phyloP scores from a whole-genome alignment of 2,113 vertebrate genomes.

The Melanostigma gelatinosum region DNA sequence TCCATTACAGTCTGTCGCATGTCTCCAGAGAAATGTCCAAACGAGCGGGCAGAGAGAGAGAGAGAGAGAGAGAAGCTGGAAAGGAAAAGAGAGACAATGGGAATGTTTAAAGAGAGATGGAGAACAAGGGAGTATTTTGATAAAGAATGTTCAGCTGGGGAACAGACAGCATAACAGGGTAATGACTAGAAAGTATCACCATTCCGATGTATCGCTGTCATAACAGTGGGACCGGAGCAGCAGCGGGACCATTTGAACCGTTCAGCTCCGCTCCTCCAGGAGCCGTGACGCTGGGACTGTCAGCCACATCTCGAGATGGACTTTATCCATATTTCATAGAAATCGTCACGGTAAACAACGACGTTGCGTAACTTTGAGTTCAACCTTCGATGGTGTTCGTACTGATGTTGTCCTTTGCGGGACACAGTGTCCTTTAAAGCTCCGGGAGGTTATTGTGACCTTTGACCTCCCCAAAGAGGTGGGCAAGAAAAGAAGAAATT shows the following conservation, averaged over 20 bases:
- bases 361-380: background rate
- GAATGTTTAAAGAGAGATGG: conserved; percentile 59
- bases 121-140: conserved; percentile 65
- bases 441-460: background rate
- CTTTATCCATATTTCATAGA: conserved; percentile 25
- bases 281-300: conserved; percentile 19
- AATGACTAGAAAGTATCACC: conserved; percentile 69
- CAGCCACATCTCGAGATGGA: conserved; percentile 2
- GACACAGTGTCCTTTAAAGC: background rate
- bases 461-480: background rate
- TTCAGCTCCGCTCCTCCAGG: conserved; percentile 32
- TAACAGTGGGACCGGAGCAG: conserved; percentile 36
- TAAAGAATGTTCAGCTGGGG: conserved; percentile 56
- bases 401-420: background rate
- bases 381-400: conserved; percentile 15
- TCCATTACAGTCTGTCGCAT: conserved; percentile 72
- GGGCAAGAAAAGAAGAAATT: background rate
- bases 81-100: conserved; percentile 39
- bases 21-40: conserved; percentile 58
- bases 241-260: conserved; percentile 48
- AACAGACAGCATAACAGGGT: conserved; percentile 68
- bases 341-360: conserved; percentile 5
- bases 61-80: conserved; percentile 17
- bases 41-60: conserved; percentile 16
- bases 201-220: conserved; percentile 74